phyloP scores from a whole-genome alignment of 2,888 invertebrate genomes.

The Escarpia spicata region DNA sequence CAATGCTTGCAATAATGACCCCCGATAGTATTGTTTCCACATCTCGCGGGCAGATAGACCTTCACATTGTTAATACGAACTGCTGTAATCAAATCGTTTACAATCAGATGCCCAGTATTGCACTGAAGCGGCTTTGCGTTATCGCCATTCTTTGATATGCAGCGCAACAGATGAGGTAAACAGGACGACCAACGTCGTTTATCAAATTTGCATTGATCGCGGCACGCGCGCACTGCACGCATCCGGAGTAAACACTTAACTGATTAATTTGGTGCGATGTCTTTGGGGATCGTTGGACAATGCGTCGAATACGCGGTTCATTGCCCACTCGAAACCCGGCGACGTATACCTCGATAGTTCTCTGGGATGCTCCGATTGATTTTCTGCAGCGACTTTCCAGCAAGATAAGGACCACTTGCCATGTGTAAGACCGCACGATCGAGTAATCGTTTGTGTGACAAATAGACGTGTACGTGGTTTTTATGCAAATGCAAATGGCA shows the following conservation, averaged over 20 bases:
- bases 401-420: background rate
- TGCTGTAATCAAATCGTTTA: background rate
- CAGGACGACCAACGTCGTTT: background rate
- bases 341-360: background rate
- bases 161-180: background rate
- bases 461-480: background rate
- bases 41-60: background rate
- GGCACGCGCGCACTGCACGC: background rate
- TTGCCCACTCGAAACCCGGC: background rate
- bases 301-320: background rate
- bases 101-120: background rate
- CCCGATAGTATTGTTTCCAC: background rate
- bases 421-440: background rate
- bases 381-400: background rate
- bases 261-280: background rate
- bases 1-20: background rate
- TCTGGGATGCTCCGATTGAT: background rate
- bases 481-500: background rate
- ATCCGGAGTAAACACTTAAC: background rate
- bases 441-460: background rate
- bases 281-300: constrained; percentile 10
- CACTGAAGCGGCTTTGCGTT: background rate
- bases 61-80: background rate
- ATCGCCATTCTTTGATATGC: background rate
- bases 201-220: background rate